These are phyloP conservation scores for Liopterus haemorrhoidalis DNA, from an alignment of 2,888 invertebrate species.

Conservation along the genomic window DNA sequence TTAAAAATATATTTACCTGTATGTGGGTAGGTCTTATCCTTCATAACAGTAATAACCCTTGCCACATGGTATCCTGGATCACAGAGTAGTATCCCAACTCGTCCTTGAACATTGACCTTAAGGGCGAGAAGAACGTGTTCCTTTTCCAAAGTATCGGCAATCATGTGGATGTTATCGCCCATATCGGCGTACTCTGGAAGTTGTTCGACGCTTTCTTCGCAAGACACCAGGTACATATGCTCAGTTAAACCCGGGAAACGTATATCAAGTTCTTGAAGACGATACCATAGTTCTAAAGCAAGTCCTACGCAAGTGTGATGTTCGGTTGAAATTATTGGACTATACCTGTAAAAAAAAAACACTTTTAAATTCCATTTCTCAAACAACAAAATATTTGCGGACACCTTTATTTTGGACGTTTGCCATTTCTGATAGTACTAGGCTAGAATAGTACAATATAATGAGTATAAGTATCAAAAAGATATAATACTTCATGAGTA, in stretches of 20 bases:
- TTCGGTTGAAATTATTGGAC: conserved; percentile 68
- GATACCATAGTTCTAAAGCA: conserved; percentile 70
- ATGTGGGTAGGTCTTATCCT: conserved; percentile 76
- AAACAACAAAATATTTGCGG: no score
- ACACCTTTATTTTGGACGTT: no score
- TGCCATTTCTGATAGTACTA: no score
- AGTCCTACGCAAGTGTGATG: conserved; percentile 87
- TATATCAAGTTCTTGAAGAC: conserved; percentile 56
- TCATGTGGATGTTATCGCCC: conserved; percentile 51
- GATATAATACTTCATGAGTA: no score
- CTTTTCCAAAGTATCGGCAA: conserved; percentile 65
- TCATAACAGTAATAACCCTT: conserved; percentile 80
- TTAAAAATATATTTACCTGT: conserved; percentile 54
- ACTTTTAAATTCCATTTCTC: no score
- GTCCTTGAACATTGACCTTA: conserved; percentile 64
- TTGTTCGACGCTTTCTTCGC: conserved; percentile 74
- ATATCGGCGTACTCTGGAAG: conserved; percentile 57
- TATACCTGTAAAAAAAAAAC: conserved; percentile 50
- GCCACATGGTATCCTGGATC: conserved; percentile 91
- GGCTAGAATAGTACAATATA: no score
- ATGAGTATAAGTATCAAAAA: no score
- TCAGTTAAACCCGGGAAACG: conserved; percentile 60
- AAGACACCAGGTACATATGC: conserved; percentile 71
- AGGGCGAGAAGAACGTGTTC: conserved; percentile 82
- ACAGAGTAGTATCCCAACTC: conserved; percentile 71